Evolutionary conservation across 2,113 vertebrate genomes (phyloP).

Genomic region (Eulacestoma nigropectus): DNA sequence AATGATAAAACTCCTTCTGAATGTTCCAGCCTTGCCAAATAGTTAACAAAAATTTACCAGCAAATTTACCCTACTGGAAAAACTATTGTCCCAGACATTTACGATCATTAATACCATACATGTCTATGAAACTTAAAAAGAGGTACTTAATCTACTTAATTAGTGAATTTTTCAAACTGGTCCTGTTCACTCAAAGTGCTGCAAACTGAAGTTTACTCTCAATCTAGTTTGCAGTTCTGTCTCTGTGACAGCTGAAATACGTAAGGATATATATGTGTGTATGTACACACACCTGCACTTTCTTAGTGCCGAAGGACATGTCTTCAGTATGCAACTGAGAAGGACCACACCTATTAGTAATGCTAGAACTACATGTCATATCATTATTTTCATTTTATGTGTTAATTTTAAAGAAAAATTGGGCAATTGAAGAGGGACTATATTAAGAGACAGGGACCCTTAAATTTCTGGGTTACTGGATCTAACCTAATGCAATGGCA

Average conservation of each 20-base stretch:
- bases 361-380: background rate
- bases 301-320: background rate
- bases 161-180: background rate
- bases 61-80: background rate
- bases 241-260: background rate
- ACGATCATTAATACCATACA: background rate
- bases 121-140: background rate
- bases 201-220: background rate
- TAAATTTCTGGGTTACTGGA: background rate
- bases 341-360: background rate
- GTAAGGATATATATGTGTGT: accelerated
- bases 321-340: background rate
- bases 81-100: background rate
- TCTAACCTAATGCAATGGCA: background rate
- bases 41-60: background rate
- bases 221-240: background rate
- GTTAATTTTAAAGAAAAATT: background rate
- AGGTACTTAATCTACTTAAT: background rate
- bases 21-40: background rate
- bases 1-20: background rate
- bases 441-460: background rate
- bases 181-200: background rate
- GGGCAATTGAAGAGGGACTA: background rate
- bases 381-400: background rate
- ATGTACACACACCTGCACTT: background rate